Evolutionary conservation across 2,888 invertebrate species (phyloP), one percentile per base, ranked within the genome.

Genomic region (Brachynemurus nebulosus): DNA sequence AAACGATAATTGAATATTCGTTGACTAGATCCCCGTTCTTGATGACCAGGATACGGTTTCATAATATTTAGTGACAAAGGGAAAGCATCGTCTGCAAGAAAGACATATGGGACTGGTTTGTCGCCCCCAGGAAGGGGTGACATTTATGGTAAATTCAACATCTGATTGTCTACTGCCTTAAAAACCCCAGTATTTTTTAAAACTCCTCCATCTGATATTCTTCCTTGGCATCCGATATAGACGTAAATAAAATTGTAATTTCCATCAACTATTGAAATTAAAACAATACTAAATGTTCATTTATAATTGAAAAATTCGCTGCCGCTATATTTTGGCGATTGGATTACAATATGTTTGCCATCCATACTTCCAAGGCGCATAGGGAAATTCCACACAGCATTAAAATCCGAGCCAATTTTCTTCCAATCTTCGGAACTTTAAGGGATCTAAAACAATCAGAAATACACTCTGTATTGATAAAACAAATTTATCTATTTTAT

Each of bases 291-390:
- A 47, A 51, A 53, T 36, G 36, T 47, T 25, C 47, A 46, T 48
- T 59, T 59, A 44, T 58, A 58, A 36, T 60, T 60, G 45, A 51
- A 56, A 46, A 51, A 61, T 25, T 47, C 41, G 23, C 51, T 51
- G 7, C 54, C 57, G 18, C 48, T 52, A 30, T 53, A 47, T 6
- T 34, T 21, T 12, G 59, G 59, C 18, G 48, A 47, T 48, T 53
- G 50, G 23, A 57, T 52, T 19, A 41, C 40, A n/a, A 59, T 49
- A 44, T 60, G 57, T 45, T 60, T 54, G 2, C 56, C 58, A 48
- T 60, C 59, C 4, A 57, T 46, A 16, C 49, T 46, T 1, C 53
- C 55, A n/a, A 52, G 18, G 35, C 51, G 50, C 37, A 55, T 53
- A 7, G 45, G 50, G 35, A 51, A 56, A 25, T 58, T 52, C 52